Evolutionary conservation across 2,797 vertebrate species (phyloP).

Genomic region (Danio kyathit): DNA sequence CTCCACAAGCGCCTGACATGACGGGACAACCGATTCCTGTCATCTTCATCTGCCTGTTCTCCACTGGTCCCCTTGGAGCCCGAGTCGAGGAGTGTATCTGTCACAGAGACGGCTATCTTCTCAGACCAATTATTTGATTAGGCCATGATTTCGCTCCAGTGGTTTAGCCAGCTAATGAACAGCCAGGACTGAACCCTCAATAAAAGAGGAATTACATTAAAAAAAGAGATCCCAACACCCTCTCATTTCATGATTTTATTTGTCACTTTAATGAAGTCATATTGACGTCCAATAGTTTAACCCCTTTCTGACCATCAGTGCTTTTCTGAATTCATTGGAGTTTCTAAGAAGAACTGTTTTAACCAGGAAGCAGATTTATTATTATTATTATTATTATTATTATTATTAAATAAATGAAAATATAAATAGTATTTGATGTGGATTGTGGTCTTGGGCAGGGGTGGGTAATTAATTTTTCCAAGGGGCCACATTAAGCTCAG

Average conservation of each 20-base stretch:
- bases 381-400: too few relatives aligned
- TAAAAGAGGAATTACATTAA: slow-evolving; percentile 62
- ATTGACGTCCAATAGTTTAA: slow-evolving; percentile 35
- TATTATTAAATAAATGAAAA: neutral
- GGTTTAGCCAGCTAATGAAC: slow-evolving; percentile 75
- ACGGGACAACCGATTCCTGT: slow-evolving; percentile 39
- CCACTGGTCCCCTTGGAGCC: slow-evolving; percentile 58
- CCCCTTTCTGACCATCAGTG: neutral
- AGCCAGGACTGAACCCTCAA: slow-evolving; percentile 69
- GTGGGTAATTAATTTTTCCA: too few relatives aligned
- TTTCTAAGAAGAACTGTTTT: slow-evolving; percentile 4
- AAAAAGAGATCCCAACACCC: slow-evolving; percentile 22
- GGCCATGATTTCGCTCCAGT: slow-evolving; percentile 71
- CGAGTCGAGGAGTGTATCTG: slow-evolving; percentile 62
- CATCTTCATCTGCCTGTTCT: slow-evolving; percentile 59
- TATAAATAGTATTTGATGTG: too few relatives aligned
- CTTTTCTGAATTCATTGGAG: too few relatives aligned
- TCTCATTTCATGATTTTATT: slow-evolving; percentile 35
- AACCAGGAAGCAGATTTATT: neutral
- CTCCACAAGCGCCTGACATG: slow-evolving; percentile 31
- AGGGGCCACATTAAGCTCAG: too few relatives aligned
- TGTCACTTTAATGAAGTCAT: slow-evolving; percentile 58
- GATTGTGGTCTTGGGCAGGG: too few relatives aligned
- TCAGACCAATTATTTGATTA: slow-evolving; percentile 84
- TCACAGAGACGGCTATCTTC: slow-evolving; percentile 73